A percentile compares a stretch with the other conserved stretches of the same genome.
Conservation (phyloP, 30 jellyfish, hydroid and myxozoan species). For the Chironex yamaguchii region DNA sequence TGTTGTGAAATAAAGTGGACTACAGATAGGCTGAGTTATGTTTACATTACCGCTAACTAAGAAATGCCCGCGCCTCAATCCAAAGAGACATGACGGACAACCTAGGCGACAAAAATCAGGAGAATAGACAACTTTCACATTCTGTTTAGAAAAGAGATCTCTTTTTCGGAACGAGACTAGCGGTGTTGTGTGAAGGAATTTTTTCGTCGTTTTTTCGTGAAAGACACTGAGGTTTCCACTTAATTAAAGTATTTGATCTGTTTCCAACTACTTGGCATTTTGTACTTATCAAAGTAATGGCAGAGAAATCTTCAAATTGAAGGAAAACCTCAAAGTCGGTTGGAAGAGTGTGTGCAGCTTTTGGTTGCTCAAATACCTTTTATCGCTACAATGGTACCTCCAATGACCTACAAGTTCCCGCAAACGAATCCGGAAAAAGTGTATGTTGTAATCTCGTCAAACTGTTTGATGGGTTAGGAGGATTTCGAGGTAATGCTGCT, state of each 20-base stretch:
- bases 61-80: no score
- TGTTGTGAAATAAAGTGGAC: no score
- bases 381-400: not conserved
- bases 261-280: not conserved
- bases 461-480: not conserved
- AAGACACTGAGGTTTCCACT: not conserved
- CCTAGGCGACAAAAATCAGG: no score
- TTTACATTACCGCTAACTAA: no score
- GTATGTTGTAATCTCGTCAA: not conserved
- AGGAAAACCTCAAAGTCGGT: slow-evolving; percentile 1
- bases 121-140: slow-evolving; percentile 6
- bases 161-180: not conserved
- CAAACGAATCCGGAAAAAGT: slow-evolving; percentile 3
- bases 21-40: no score
- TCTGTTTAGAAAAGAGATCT: not conserved
- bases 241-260: not conserved
- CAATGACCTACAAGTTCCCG: slow-evolving; percentile 12
- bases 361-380: slow-evolving; percentile 7
- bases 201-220: not conserved
- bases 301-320: not conserved
- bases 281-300: not conserved
- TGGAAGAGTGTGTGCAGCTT: slow-evolving; percentile 22
- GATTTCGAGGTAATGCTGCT: slow-evolving; percentile 13
- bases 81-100: no score
- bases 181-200: not conserved